Evolutionary conservation across 1,140 invertebrate genomes (phyloP), one percentile per base, ranked within the genome.

Genomic region (Aphaenogaster floridana): DNA sequence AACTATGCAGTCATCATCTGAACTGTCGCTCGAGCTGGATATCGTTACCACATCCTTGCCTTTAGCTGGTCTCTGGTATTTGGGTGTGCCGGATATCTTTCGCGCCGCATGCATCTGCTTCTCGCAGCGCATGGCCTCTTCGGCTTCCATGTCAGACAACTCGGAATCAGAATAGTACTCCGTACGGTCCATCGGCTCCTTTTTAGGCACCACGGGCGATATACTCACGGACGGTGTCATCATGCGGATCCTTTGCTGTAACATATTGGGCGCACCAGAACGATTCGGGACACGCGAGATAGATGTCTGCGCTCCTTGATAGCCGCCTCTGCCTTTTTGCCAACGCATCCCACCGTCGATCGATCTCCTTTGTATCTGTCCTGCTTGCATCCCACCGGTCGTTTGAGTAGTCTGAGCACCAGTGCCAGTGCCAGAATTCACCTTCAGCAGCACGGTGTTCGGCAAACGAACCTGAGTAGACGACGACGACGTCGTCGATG

Each of bases 1-100:
- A 86, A 98, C 97, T 89, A 98, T 98, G 91, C 98, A 98, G 91
- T 98, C 97, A 93, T 98, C 98, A 88, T 98, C 97, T 6, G 96
- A 96, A 92, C 96, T 96, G 78, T 96, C 96, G 90, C 96, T 96
- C 61, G 95, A 95, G 88, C 97, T 97, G 79, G 97, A 97, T 91
- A 98, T 97, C 76, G 96, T 96, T 3, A 96, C 96, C 0, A 96
- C 95, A 69, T 96, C 96, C 92, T 95, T 94, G 52, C 95, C 92
- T 91, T 95, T 96, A 81, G 92, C 93, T 63, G 87, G 88, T 76
- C 91, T 96, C 78, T 88, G 95, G 36, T 78, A 88, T 88, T 95
- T 96, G 39, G 92, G 83, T 8, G 89, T 90, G 17, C 91, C 90
- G 34, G 92, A 86, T 0, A 93, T 63, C 63, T 95, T 95, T 28